These are phyloP conservation scores for Araneus ventricosus DNA, from an alignment of 1,140 invertebrate species.

Conservation along the genomic window DNA sequence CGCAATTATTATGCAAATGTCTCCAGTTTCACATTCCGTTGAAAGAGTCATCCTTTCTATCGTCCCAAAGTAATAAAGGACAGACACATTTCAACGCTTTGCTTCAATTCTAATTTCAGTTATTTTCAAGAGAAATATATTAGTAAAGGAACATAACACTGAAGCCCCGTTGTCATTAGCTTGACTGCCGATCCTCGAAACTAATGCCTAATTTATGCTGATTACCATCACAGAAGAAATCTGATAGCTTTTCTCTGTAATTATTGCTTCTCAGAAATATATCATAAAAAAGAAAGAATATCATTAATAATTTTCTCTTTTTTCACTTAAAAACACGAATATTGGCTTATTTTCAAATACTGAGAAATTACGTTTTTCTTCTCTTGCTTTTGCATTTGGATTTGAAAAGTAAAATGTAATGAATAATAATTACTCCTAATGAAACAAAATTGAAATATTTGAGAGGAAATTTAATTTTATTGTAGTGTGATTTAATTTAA, in stretches of 20 bases:
- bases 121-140: neutral
- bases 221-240: neutral
- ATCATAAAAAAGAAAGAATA: neutral
- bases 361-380: too few species aligned
- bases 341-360: too few species aligned
- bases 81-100: neutral
- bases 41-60: neutral
- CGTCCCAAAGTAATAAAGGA: neutral
- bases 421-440: too few species aligned
- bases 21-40: neutral
- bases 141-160: neutral
- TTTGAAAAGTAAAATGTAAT: too few species aligned
- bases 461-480: too few species aligned
- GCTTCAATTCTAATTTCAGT: neutral
- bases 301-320: too few species aligned
- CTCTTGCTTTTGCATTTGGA: too few species aligned
- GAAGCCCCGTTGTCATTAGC: neutral
- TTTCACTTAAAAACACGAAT: too few species aligned
- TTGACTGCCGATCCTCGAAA: neutral
- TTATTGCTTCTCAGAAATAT: neutral
- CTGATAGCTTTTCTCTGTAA: neutral
- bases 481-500: too few species aligned
- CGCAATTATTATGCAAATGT: constrained; percentile 5
- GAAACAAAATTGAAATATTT: too few species aligned
- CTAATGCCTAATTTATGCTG: constrained; percentile 2